Conservation (phyloP, 2,113 vertebrate genomes). For the Lophochroa leadbeateri region DNA sequence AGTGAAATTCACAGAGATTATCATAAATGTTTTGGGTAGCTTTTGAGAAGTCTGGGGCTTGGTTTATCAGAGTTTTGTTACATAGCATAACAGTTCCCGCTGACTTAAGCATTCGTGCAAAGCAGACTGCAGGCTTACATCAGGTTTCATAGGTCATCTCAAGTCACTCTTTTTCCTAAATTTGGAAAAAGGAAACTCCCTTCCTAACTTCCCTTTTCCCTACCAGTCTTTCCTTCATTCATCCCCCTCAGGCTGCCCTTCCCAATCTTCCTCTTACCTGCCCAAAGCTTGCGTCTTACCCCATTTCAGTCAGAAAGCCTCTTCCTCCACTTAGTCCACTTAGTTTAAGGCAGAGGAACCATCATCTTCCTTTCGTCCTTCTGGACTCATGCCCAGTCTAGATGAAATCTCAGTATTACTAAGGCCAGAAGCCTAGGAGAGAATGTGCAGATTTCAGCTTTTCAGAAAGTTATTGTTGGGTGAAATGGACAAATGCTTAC, state of each 20-base stretch:
- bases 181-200: slow-evolving; percentile 26
- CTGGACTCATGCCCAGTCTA: background rate
- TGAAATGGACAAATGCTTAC: background rate
- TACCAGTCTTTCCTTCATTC: background rate
- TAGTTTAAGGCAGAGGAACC: background rate
- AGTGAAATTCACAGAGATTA: slow-evolving; percentile 4
- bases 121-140: background rate
- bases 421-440: background rate
- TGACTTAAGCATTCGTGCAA: slow-evolving; percentile 20
- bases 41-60: background rate
- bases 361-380: background rate
- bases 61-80: background rate
- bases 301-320: background rate
- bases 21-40: background rate
- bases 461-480: background rate
- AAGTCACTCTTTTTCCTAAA: slow-evolving; percentile 29
- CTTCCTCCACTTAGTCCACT: background rate
- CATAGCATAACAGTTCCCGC: background rate
- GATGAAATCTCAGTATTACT: background rate
- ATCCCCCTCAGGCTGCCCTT: background rate
- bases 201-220: background rate
- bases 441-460: background rate
- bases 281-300: background rate
- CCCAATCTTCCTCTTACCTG: background rate
- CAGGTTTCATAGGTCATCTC: slow-evolving; percentile 23